Conservation (phyloP, 2,888 invertebrate species). For the Diachrysia chrysitis region DNA sequence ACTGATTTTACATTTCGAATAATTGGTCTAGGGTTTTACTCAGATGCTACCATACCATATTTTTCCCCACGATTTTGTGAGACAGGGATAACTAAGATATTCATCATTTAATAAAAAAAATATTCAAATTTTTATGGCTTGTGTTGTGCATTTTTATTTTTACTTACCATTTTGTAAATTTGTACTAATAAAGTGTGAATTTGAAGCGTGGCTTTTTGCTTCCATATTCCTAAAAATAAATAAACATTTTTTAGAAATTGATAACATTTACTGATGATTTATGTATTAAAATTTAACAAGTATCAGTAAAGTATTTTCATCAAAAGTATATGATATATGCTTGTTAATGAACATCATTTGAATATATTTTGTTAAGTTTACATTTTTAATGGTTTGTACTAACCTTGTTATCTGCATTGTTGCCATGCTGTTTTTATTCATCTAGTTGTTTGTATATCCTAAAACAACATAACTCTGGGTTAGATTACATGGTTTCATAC, state of each 20-base stretch:
- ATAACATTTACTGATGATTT: background rate
- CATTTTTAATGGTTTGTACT: background rate
- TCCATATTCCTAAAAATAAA: background rate
- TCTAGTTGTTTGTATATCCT: background rate
- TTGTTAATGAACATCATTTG: constrained; percentile 66
- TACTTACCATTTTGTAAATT: constrained; percentile 20
- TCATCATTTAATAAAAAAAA: constrained; percentile 61
- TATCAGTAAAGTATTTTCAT: constrained; percentile 63
- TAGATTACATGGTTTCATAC: background rate
- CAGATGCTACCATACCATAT: constrained; percentile 58
- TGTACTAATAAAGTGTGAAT: too few relatives aligned
- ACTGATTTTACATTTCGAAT: background rate
- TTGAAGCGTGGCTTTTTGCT: too few relatives aligned
- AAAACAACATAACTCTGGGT: constrained; percentile 7
- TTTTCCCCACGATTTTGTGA: constrained; percentile 74
- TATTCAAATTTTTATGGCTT: background rate
- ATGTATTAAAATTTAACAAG: background rate
- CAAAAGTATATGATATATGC: constrained; percentile 74
- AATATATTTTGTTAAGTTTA: constrained; percentile 16
- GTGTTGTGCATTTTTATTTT: background rate
- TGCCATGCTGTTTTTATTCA: background rate
- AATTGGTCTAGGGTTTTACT: background rate
- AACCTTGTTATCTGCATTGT: background rate
- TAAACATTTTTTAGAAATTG: background rate
- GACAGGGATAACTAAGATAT: constrained; percentile 76